phyloP scores from a whole-genome alignment of 2,888 invertebrate genomes.

The Congeria kusceri region DNA sequence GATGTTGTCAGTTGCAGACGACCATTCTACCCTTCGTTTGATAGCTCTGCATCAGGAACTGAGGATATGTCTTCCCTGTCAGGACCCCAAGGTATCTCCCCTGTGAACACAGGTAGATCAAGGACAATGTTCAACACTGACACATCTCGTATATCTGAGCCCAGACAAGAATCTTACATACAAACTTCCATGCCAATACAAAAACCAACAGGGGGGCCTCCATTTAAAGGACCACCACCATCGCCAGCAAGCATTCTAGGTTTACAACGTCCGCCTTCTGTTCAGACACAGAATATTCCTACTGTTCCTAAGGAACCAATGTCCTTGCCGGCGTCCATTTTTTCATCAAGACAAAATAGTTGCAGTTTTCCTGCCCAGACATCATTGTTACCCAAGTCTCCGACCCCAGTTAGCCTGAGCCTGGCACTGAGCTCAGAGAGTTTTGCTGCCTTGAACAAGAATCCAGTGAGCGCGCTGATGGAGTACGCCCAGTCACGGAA shows the following conservation, averaged over 20 bases:
- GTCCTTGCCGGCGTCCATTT: conserved; percentile 1
- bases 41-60: no score
- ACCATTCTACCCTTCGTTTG: no score
- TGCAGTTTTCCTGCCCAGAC: conserved; percentile 19
- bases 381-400: conserved; percentile 17
- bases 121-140: no score
- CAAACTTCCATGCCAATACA: not conserved
- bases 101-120: not conserved
- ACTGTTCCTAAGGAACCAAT: conserved; percentile 6
- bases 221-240: not conserved
- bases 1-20: no score
- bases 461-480: conserved; percentile 85
- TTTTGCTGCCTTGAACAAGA: conserved; percentile 85
- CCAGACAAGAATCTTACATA: not conserved
- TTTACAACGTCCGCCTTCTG: not conserved
- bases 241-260: not conserved
- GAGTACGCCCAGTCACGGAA: conserved; percentile 85
- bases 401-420: conserved; percentile 3
- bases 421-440: conserved; percentile 75
- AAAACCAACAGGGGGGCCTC: not conserved
- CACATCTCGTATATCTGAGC: not conserved
- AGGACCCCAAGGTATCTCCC: not conserved
- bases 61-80: not conserved
- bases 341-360: not conserved
- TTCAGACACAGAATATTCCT: not conserved